phyloP scores from a whole-genome alignment of 1,140 invertebrate genomes.

The Pomacea maculata region DNA sequence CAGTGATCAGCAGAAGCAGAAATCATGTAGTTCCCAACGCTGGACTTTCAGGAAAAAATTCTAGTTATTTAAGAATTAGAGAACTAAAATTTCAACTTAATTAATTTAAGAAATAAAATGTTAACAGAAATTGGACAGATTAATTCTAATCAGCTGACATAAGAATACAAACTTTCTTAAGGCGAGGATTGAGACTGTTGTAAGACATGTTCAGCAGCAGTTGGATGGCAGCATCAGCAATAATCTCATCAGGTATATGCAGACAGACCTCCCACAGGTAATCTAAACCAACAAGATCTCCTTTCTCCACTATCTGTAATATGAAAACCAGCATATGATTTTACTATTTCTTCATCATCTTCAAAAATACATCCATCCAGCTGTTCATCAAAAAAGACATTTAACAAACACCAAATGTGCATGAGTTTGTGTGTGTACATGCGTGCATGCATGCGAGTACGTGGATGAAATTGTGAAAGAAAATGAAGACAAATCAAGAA shows the following conservation, averaged over 20 bases:
- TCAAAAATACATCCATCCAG: too few species aligned
- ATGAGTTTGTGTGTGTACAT: too few species aligned
- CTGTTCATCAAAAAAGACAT: too few species aligned
- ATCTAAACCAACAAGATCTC: constrained; percentile 67
- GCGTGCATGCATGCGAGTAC: too few species aligned
- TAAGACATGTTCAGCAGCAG: constrained; percentile 68
- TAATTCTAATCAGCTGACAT: too few species aligned
- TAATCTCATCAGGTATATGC: constrained; percentile 64
- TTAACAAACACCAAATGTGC: too few species aligned
- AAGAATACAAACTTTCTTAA: constrained; percentile 64
- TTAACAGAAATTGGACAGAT: too few species aligned
- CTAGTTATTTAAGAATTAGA: background rate
- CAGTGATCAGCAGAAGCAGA: too few species aligned
- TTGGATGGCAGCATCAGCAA: constrained; percentile 67
- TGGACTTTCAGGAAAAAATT: background rate
- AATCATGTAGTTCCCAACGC: too few species aligned
- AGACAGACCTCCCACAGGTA: constrained; percentile 70
- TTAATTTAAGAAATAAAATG: background rate
- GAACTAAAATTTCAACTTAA: background rate
- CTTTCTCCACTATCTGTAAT: constrained; percentile 67
- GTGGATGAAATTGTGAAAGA: too few species aligned
- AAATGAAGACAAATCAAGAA: too few species aligned
- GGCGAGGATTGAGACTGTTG: constrained; percentile 62
- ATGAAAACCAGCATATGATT: background rate
- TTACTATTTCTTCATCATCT: too few species aligned